These are phyloP conservation scores for Chymomyza amoena DNA, from an alignment of 2,888 invertebrate species.

Conservation along the genomic window DNA sequence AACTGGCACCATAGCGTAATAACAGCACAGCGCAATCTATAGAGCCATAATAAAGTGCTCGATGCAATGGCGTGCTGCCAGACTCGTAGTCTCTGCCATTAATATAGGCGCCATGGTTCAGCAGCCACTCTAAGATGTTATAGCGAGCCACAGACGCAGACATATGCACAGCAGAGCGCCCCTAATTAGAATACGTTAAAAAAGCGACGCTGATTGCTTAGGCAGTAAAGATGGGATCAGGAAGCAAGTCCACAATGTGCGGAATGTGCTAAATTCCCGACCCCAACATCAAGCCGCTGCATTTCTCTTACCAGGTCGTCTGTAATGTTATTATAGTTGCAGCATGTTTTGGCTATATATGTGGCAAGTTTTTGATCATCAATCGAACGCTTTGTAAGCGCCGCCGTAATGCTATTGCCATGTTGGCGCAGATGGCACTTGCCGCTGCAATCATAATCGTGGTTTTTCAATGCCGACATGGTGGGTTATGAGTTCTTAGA, in stretches of 20 bases:
- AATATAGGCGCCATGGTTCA: slow-evolving; percentile 80
- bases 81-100: slow-evolving; percentile 78
- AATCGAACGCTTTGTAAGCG: slow-evolving; percentile 83
- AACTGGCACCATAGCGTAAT: slow-evolving; percentile 82
- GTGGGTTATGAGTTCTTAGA: neutral
- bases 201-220: no score
- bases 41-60: slow-evolving; percentile 90
- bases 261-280: neutral
- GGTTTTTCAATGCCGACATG: slow-evolving; percentile 63
- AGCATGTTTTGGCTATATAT: slow-evolving; percentile 82
- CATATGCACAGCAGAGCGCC: slow-evolving; percentile 89
- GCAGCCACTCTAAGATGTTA: slow-evolving; percentile 86
- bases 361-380: slow-evolving; percentile 82
- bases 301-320: slow-evolving; percentile 81
- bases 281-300: neutral
- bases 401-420: slow-evolving; percentile 80
- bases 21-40: slow-evolving; percentile 86
- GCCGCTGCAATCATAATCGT: slow-evolving; percentile 80
- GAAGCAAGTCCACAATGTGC: neutral
- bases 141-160: slow-evolving; percentile 87
- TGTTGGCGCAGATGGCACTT: slow-evolving; percentile 80
- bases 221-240: neutral
- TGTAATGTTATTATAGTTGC: slow-evolving; percentile 81
- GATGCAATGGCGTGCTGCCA: slow-evolving; percentile 88
- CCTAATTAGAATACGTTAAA: slow-evolving; percentile 76